phyloP scores from a whole-genome alignment of 1,140 invertebrate genomes.

The Drosophila biarmipes region DNA sequence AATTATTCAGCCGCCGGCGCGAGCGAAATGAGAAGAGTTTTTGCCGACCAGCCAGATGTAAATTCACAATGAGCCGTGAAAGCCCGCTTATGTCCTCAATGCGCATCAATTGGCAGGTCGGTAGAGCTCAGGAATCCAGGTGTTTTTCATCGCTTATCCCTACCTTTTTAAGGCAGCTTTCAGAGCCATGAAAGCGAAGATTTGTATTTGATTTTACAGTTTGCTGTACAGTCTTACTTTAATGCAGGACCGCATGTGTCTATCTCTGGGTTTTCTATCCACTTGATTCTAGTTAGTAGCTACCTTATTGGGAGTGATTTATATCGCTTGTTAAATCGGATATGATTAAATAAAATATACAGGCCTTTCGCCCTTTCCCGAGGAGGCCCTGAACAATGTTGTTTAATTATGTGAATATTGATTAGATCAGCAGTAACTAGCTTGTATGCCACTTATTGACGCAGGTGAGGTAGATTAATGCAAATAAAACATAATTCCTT shows the following conservation, averaged over 20 bases:
- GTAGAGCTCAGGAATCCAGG: not conserved
- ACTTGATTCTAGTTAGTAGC: not conserved
- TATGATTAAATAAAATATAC: not conserved
- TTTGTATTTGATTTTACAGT: too few species aligned
- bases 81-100: constrained; percentile 18
- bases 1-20: constrained; percentile 35
- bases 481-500: not conserved
- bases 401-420: constrained; percentile 9
- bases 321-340: not conserved
- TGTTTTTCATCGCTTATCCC: not conserved
- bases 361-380: not conserved
- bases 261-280: too few species aligned
- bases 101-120: constrained; percentile 7
- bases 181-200: not conserved
- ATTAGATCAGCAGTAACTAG: constrained; percentile 1
- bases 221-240: too few species aligned
- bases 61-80: constrained; percentile 40
- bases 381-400: too few species aligned
- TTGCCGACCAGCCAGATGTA: constrained; percentile 23
- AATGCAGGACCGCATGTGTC: too few species aligned
- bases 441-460: not conserved
- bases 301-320: not conserved
- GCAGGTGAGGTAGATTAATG: not conserved
- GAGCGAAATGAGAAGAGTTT: constrained; percentile 14
- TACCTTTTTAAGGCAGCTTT: not conserved